A percentile compares a stretch with the other conserved stretches of the same genome.
Conservation (phyloP, 2,113 vertebrate species). For the Acrocephalus arundinaceus region DNA sequence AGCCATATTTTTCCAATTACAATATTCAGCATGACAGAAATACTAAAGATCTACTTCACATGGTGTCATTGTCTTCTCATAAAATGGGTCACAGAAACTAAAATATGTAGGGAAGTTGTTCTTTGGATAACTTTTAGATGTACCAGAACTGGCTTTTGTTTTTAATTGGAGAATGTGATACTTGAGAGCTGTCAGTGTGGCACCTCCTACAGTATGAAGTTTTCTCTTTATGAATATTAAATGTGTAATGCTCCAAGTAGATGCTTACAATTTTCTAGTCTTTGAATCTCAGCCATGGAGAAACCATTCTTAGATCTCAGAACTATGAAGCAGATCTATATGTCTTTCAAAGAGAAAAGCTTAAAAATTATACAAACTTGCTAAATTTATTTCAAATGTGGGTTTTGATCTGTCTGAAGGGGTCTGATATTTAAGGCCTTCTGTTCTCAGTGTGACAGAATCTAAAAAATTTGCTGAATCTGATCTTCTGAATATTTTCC, state of each 20-base stretch:
- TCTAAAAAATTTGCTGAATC: neutral
- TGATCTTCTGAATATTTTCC: neutral
- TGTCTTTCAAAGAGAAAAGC: neutral
- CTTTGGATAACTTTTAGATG: constrained; percentile 6
- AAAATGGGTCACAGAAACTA: constrained; percentile 52
- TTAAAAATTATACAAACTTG: neutral
- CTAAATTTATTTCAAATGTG: neutral
- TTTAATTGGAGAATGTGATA: constrained; percentile 16
- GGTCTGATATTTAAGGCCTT: neutral
- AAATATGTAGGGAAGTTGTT: constrained; percentile 4
- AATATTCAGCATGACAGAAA: constrained; percentile 60
- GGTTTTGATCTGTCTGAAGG: neutral
- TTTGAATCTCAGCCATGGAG: neutral
- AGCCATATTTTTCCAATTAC: constrained; percentile 52
- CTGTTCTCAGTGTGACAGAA: neutral
- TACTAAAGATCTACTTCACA: constrained; percentile 38
- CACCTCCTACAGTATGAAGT: neutral
- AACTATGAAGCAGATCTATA: neutral
- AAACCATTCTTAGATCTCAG: neutral
- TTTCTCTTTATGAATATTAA: neutral
- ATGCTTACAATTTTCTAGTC: neutral
- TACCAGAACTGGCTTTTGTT: neutral
- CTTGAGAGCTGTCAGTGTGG: neutral
- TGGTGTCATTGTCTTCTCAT: constrained; percentile 26
- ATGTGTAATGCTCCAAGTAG: neutral